Base-by-base conservation (phyloP, 2,888 invertebrate species). In the Panzeria rudis region DNA sequence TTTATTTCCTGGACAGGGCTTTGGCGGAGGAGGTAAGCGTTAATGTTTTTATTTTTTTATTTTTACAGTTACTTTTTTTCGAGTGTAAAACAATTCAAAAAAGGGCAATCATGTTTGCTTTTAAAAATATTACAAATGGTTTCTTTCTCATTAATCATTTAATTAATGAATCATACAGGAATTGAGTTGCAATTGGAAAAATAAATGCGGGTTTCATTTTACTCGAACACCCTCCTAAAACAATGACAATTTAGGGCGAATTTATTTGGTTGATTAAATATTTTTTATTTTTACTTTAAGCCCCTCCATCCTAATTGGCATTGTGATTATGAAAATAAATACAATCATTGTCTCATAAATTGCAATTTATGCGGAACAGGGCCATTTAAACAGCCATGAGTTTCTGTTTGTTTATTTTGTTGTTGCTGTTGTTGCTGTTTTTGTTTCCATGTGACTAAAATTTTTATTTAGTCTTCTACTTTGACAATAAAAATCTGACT, bases 1-100 rank as follows among this genome's bases (percentile, higher is more conserved):
- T 23, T 93, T 96, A 88, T 96, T 96, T 92, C 95, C 95, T 89
- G 94, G 95, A 86, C 95, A 93, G 86, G 92, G 95, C 81, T 95
- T 94, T 87, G 93, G 92, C 73, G 93, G 93, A 73, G 91, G 93
- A 90, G 94, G 94, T 94, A 92, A 92, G 93, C 69, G 25, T n/a
- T 20, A 15, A n/a, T 4, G 23, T 47, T 56, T 54, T n/a, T n/a
- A n/a, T n/a, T n/a, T n/a, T n/a, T 29, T 47, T 78, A 69, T 47
- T n/a, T 35, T 38, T 11, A 47, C 5, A 9, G 44, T 61, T 4
- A 35, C 3, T 52, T 47, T 17, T 44, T 23, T n/a, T 59, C 13
- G 29, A 29, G 13, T 38, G 35, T 17, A 17, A 20, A 9, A 1
- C 13, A 47, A 35, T 32, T 50, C 2, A 78, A 41, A 64, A 11